Evolutionary conservation across 2,113 vertebrate genomes (phyloP), one percentile per base, ranked within the genome.

Genomic region (Myotis lucifugus): DNA sequence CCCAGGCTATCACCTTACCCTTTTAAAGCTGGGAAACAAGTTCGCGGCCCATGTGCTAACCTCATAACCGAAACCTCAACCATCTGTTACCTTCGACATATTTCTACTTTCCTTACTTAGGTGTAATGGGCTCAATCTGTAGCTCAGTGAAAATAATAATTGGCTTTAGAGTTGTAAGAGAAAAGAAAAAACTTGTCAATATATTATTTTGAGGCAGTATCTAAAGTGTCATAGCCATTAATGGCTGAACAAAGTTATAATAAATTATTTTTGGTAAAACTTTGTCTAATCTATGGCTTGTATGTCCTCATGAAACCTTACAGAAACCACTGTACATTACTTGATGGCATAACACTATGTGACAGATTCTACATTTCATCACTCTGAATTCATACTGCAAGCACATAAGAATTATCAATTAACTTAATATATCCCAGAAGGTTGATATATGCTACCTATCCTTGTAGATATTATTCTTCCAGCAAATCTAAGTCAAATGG

Each of bases 1-100:
- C 84, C 74, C 14, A 19, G 46, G 54, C 56, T 74, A 97, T 27
- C 3, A 91, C 46, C 96, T 98, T 96, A 94, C 84, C 85, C 37
- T 54, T 88, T 85, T 73, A 69, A 95, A 90, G 88, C 42, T 88
- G 59, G 74, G 91, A 93, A 94, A 83, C 77, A 90, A 96, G 90
- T 48, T 93, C 83, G 25, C 90, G 46, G 93, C 89, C 95, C 96
- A 88, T 46, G 90, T 97, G 93, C 96, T 96, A 97, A 97, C 96
- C 96, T 95, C 94, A 97, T 95, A 97, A 97, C 93, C 13, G 18
- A 93, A 95, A 40, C 73, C 61, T 85, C 85, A 34, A 37, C 96
- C 88, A 94, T 95, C 94, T 97, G 97, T 88, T 90, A 83, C 85
- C n/a, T 83, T 88, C 69, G 74, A 70, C 64, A 94, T 96, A 95